Percentiles rank a stretch among this genome's conserved stretches.
Conservation (phyloP, 2,797 vertebrate species). For the Acrossocheilus fasciatus region DNA sequence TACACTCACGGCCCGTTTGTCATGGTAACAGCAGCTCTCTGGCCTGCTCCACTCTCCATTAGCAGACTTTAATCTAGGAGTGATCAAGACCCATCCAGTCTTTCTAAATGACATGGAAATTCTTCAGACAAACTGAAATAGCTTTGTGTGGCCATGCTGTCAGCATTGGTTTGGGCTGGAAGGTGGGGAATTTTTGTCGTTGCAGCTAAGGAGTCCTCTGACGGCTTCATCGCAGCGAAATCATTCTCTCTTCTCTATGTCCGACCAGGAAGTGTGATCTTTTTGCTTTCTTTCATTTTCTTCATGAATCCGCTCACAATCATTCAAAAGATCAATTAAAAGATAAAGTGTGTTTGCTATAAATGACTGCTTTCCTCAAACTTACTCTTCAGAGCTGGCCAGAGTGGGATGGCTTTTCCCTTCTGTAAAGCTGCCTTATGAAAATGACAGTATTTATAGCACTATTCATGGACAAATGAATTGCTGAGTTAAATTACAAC, state of each 20-base stretch:
- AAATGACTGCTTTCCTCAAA: conserved; percentile 22
- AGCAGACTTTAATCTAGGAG: conserved; percentile 62
- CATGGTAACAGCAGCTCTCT: conserved; percentile 29
- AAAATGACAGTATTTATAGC: conserved; percentile 12
- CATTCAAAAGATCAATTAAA: conserved; percentile 43
- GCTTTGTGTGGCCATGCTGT: conserved; percentile 72
- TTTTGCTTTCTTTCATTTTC: conserved; percentile 1
- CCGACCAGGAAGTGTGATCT: neutral
- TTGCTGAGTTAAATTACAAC: neutral
- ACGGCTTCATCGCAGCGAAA: neutral
- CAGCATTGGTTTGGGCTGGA: conserved; percentile 64
- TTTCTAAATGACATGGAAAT: conserved; percentile 74
- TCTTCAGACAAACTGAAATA: conserved; percentile 75
- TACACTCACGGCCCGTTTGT: conserved; percentile 36
- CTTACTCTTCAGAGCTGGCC: neutral
- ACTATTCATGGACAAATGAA: neutral
- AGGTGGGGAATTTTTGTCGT: neutral
- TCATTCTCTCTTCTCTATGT: conserved; percentile 4
- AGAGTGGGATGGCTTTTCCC: neutral
- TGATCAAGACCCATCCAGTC: conserved; percentile 71
- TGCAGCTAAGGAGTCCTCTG: neutral
- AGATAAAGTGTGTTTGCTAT: conserved; percentile 33
- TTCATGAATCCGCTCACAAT: conserved; percentile 31
- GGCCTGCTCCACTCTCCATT: conserved; percentile 36
- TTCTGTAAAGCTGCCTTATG: conserved; percentile 28